These are phyloP conservation scores for Fulica atra DNA, from an alignment of 2,113 vertebrate genomes.

Conservation along the genomic window DNA sequence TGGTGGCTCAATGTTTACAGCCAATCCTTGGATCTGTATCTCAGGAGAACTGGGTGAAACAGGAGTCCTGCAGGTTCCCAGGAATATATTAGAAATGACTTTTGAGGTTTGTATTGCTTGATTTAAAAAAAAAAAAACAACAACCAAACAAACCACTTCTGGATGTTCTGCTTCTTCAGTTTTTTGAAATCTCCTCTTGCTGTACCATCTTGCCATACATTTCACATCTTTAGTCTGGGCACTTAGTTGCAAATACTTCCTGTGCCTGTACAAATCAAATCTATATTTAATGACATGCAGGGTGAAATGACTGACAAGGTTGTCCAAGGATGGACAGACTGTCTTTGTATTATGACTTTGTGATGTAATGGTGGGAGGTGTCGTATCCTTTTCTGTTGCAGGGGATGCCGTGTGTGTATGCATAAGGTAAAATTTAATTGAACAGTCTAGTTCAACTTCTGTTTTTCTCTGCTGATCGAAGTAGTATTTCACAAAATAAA, in stretches of 20 bases:
- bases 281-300: background rate
- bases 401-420: background rate
- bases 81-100: conserved; percentile 93
- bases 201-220: background rate
- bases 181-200: background rate
- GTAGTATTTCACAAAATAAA: background rate
- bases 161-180: background rate
- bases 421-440: background rate
- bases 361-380: background rate
- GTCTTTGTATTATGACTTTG: background rate
- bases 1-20: conserved; percentile 97
- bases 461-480: background rate
- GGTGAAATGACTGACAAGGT: background rate
- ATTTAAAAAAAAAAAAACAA: background rate
- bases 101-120: conserved; percentile 86
- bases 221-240: background rate
- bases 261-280: background rate
- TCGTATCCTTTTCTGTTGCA: background rate
- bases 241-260: background rate
- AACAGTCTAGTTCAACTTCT: background rate
- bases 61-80: conserved; percentile 92
- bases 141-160: background rate
- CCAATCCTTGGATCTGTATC: conserved; percentile 98
- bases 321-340: background rate
- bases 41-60: conserved; percentile 96